Percentiles rank a stretch among this genome's conserved stretches.
Evolutionary conservation across 1,140 invertebrate genomes (phyloP).

Genomic region (Reticulitermes speratus): DNA sequence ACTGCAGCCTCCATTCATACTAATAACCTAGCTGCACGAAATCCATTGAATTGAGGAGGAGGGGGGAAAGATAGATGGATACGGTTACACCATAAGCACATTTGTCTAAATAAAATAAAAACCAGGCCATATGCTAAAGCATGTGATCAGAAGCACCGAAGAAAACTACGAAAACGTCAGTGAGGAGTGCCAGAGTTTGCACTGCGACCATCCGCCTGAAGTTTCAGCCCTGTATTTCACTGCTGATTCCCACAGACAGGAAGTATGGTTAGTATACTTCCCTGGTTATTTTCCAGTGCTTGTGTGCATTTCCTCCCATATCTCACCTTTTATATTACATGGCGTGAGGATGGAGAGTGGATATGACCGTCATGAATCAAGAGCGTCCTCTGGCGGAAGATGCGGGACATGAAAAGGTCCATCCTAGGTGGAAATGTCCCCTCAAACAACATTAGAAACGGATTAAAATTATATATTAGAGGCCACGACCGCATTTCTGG

Average conservation of each 20-base stretch:
- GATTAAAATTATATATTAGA: conserved; percentile 26
- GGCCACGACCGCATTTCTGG: background rate
- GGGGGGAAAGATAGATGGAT: too few species aligned
- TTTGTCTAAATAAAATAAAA: too few species aligned
- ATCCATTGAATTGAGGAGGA: too few species aligned
- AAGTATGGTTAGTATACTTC: background rate
- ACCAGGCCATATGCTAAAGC: too few species aligned
- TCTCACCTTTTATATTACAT: conserved; percentile 21
- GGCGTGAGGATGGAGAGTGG: conserved; percentile 16
- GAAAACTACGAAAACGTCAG: too few species aligned
- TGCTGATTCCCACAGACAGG: background rate
- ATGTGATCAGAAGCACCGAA: too few species aligned
- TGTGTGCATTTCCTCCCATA: background rate
- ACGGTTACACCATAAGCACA: too few species aligned
- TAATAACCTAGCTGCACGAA: too few species aligned
- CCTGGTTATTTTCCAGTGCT: conserved; percentile 15
- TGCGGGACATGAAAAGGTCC: conserved; percentile 19
- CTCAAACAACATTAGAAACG: conserved; percentile 25
- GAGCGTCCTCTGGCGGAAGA: background rate
- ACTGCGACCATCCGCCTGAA: too few species aligned
- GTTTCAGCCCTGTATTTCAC: background rate
- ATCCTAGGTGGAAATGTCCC: background rate
- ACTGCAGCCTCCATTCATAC: too few species aligned
- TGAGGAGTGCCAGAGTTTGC: too few species aligned
- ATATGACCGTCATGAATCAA: conserved; percentile 26